These are phyloP conservation scores for Lasioglossum vierecki DNA, from an alignment of 2,888 invertebrate genomes.

Conservation along the genomic window DNA sequence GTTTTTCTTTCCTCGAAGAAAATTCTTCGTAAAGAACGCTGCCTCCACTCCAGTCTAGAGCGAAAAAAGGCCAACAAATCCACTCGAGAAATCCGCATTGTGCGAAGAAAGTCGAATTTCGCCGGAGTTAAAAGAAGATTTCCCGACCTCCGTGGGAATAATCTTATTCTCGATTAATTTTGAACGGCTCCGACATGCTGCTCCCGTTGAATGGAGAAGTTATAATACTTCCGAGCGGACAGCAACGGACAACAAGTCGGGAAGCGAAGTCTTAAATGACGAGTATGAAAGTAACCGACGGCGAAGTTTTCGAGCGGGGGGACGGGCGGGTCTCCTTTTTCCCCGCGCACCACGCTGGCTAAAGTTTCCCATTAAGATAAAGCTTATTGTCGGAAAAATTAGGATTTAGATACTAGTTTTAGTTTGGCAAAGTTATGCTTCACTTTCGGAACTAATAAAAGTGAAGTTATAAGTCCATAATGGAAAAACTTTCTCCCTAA, in stretches of 20 bases:
- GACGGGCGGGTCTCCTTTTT: neutral
- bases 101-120: neutral
- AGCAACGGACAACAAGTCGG: neutral
- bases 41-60: neutral
- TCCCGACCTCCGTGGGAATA: neutral
- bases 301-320: slow-evolving; percentile 17
- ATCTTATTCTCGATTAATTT: slow-evolving; percentile 9
- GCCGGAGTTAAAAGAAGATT: neutral
- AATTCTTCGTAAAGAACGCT: neutral
- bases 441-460: slow-evolving; percentile 35
- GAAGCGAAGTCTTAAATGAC: slow-evolving; percentile 21
- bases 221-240: neutral
- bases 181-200: slow-evolving; percentile 4
- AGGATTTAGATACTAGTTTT: slow-evolving; percentile 39
- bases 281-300: slow-evolving; percentile 18
- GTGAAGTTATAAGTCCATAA: slow-evolving; percentile 20
- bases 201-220: neutral
- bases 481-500: slow-evolving; percentile 34
- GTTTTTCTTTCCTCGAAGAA: neutral
- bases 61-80: neutral
- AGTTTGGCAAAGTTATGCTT: slow-evolving; percentile 25
- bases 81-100: neutral
- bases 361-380: slow-evolving; percentile 38
- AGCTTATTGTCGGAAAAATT: slow-evolving; percentile 44
- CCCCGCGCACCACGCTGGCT: neutral